Percentiles rank a stretch among this genome's conserved stretches.
phyloP scores from a whole-genome alignment of 2,113 vertebrate genomes.

The Hassar affinis region DNA sequence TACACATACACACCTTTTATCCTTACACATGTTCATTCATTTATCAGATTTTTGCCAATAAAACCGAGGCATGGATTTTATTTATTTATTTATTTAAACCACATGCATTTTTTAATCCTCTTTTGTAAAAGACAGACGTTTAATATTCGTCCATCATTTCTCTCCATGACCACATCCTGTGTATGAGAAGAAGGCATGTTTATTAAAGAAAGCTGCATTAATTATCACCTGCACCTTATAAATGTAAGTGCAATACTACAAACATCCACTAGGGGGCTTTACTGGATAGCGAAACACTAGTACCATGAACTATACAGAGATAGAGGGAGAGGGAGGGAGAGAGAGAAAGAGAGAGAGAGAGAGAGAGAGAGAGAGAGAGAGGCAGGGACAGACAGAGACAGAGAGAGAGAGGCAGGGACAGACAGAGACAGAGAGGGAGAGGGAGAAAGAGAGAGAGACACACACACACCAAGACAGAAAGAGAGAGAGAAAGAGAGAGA shows the following conservation, averaged over 20 bases:
- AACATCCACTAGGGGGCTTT: constrained; percentile 59
- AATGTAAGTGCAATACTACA: background rate
- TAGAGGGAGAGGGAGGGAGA: too few species aligned
- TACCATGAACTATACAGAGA: too few species aligned
- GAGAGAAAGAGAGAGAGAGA: too few species aligned
- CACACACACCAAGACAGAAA: too few species aligned
- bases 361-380: too few species aligned
- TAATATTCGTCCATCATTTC: background rate
- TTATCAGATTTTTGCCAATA: background rate
- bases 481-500: too few species aligned
- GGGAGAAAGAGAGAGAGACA: too few species aligned
- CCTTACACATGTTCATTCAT: background rate
- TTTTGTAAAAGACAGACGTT: background rate
- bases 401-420: too few species aligned
- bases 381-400: too few species aligned
- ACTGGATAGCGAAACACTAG: background rate
- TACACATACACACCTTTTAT: background rate
- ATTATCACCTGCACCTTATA: background rate
- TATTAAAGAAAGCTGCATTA: background rate
- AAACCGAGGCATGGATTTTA: background rate
- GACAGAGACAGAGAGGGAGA: too few species aligned
- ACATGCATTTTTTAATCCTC: background rate
- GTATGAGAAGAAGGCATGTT: background rate
- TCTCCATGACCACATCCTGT: background rate
- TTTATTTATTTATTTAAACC: background rate